Evolutionary conservation across 2,888 invertebrate genomes (phyloP).

Genomic region (Ctenicera cuprea): DNA sequence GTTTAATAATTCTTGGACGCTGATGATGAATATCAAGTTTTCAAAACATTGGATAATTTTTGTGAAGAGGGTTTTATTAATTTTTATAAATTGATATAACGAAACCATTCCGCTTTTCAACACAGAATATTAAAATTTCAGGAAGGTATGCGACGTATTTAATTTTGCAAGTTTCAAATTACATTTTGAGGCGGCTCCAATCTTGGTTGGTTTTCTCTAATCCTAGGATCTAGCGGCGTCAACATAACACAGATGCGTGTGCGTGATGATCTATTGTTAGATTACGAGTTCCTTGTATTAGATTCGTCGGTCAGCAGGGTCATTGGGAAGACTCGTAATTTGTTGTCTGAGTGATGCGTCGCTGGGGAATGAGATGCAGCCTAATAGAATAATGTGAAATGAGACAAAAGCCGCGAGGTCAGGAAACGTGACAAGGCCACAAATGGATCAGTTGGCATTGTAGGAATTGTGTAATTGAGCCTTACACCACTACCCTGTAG

Average conservation of each 20-base stretch:
- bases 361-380: conserved; percentile 60
- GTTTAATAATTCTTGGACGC: too few species aligned
- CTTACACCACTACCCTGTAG: conserved; percentile 61
- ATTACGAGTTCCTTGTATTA: conserved; percentile 51
- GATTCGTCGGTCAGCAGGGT: conserved; percentile 48
- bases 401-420: conserved; percentile 64
- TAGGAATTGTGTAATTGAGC: conserved; percentile 67
- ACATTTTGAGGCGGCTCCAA: conserved; percentile 23
- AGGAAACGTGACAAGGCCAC: conserved; percentile 57
- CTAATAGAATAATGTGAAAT: conserved; percentile 66
- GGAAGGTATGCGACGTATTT: conserved; percentile 8
- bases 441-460: conserved; percentile 63
- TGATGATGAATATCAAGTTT: too few species aligned
- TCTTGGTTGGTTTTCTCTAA: conserved; percentile 41
- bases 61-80: too few species aligned
- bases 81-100: too few species aligned
- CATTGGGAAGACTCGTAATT: conserved; percentile 57
- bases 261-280: conserved; percentile 55
- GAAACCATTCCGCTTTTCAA: too few species aligned
- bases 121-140: neutral
- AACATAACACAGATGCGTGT: conserved; percentile 50
- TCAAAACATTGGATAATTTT: too few species aligned
- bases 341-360: conserved; percentile 62
- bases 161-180: conserved; percentile 26
- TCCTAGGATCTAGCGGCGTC: conserved; percentile 44